These are phyloP conservation scores for Tetragnatha versicolor DNA, from an alignment of 1,140 invertebrate genomes.

Conservation along the genomic window DNA sequence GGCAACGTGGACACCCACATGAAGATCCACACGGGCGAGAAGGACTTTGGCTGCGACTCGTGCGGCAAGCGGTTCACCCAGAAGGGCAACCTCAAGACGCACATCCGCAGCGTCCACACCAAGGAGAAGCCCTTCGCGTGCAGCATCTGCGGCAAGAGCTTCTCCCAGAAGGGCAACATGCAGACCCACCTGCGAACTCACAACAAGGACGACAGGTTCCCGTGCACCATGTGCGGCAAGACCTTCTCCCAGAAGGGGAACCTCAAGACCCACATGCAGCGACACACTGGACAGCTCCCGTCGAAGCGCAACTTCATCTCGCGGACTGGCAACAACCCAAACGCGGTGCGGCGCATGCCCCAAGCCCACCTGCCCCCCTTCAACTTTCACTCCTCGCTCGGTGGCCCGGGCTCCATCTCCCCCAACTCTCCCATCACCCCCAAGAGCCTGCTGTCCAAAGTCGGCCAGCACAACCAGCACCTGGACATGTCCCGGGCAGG, in stretches of 20 bases:
- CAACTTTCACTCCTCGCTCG: conserved; percentile 45
- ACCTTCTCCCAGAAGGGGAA: conserved; percentile 75
- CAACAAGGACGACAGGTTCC: conserved; percentile 69
- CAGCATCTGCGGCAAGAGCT: conserved; percentile 61
- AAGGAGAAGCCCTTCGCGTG: conserved; percentile 61
- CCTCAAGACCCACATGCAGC: conserved; percentile 70
- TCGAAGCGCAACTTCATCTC: conserved; percentile 46
- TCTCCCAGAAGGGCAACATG: conserved; percentile 65
- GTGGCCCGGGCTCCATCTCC: conserved; percentile 35
- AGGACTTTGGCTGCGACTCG: conserved; percentile 58
- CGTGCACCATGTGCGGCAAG: conserved; percentile 60
- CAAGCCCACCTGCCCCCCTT: conserved; percentile 49
- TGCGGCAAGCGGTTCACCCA: conserved; percentile 60
- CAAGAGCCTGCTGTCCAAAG: conserved; percentile 37
- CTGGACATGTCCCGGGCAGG: conserved; percentile 22
- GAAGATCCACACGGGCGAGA: conserved; percentile 62
- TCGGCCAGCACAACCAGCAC: conserved; percentile 27
- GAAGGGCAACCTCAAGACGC: conserved; percentile 79
- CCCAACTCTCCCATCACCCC: conserved; percentile 21
- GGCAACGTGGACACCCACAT: conserved; percentile 62
- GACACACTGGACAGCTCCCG: conserved; percentile 61
- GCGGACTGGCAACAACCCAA: conserved; percentile 39
- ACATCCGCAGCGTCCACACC: conserved; percentile 94
- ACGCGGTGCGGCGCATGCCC: conserved; percentile 17
- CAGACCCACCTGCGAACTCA: conserved; percentile 99